Evolutionary conservation across 1,140 invertebrate genomes (phyloP).

Genomic region (Portunus trituberculatus): DNA sequence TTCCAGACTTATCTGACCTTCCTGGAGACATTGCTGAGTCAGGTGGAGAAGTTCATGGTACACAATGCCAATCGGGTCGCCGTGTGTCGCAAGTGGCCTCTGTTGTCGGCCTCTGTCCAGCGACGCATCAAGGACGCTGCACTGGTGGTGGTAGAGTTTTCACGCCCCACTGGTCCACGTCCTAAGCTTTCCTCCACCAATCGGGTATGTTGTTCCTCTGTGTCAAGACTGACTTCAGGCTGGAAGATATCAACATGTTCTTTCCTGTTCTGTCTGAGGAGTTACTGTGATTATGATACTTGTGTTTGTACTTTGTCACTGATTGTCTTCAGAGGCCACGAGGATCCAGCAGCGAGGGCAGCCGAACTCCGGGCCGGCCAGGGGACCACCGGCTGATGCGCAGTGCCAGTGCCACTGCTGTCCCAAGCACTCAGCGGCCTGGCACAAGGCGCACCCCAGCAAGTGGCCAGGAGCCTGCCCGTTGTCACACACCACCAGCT

Average conservation of each 20-base stretch:
- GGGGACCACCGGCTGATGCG: constrained; percentile 71
- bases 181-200: constrained; percentile 72
- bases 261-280: not conserved
- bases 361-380: constrained; percentile 25
- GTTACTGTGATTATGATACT: no score
- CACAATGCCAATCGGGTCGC: constrained; percentile 79
- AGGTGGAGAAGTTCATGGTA: constrained; percentile 79
- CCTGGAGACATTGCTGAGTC: constrained; percentile 78
- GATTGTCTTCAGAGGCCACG: constrained; percentile 47
- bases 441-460: constrained; percentile 7
- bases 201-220: constrained; percentile 39
- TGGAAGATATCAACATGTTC: not conserved
- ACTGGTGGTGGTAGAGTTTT: constrained; percentile 79
- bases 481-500: constrained; percentile 67
- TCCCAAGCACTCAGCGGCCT: constrained; percentile 62
- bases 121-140: constrained; percentile 79
- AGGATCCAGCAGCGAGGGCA: constrained; percentile 62
- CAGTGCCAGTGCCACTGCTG: constrained; percentile 75
- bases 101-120: constrained; percentile 77
- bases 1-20: constrained; percentile 79
- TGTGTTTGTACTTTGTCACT: no score
- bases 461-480: constrained; percentile 36
- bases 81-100: constrained; percentile 78
- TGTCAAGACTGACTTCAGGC: not conserved
- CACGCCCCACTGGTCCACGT: constrained; percentile 78